These are phyloP conservation scores for Daubentonia madagascariensis DNA, from an alignment of 2,113 vertebrate genomes.

Conservation along the genomic window DNA sequence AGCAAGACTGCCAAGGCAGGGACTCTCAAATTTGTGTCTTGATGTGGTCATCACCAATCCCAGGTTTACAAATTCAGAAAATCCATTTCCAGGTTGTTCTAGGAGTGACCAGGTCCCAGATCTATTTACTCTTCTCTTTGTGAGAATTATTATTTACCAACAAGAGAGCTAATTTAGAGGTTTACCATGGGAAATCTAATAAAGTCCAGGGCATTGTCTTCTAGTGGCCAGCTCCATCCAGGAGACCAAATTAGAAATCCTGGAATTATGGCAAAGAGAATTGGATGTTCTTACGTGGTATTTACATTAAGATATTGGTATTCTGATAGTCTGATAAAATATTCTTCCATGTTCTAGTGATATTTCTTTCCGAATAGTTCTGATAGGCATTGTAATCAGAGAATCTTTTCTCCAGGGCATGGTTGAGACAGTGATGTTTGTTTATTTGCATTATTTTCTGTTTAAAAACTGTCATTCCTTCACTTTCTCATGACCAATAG, in stretches of 20 bases:
- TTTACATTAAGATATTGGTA: not conserved
- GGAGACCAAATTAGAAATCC: not conserved
- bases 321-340: not conserved
- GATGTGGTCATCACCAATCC: not conserved
- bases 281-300: not conserved
- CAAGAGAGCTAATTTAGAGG: not conserved
- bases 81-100: not conserved
- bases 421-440: not conserved
- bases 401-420: not conserved
- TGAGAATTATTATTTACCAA: not conserved
- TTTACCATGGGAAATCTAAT: not conserved
- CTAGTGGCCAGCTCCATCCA: not conserved
- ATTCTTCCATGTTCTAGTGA: not conserved
- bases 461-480: conserved; percentile 1
- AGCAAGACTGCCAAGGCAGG: not conserved
- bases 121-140: not conserved
- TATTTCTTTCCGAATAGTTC: not conserved
- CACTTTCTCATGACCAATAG: not conserved
- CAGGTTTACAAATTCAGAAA: not conserved
- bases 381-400: not conserved
- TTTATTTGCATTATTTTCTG: not conserved
- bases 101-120: not conserved
- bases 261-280: conserved; percentile 2
- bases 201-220: not conserved
- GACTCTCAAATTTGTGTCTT: not conserved